Conservation (phyloP, 1,140 invertebrate genomes). For the Aleiodes sp. region DNA sequence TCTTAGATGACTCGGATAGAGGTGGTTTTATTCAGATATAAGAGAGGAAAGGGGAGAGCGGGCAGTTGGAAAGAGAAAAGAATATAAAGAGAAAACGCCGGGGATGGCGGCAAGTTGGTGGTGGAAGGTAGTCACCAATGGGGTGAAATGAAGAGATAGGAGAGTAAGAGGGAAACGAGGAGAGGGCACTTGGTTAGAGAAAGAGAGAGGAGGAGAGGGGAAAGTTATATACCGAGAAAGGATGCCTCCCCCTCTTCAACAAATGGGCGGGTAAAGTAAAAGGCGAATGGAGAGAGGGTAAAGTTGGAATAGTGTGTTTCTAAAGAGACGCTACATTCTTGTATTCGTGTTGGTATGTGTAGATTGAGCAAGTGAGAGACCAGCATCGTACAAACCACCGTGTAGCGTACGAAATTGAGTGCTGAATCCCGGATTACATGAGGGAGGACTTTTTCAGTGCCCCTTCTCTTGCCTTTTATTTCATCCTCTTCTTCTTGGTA, state of each 20-base stretch:
- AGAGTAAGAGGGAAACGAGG: constrained; percentile 22
- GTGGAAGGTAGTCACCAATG: constrained; percentile 25
- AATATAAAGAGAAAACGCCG: constrained; percentile 2
- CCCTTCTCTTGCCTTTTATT: not conserved
- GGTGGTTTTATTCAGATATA: constrained; percentile 1
- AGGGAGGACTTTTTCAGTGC: not conserved
- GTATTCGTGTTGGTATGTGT: not conserved
- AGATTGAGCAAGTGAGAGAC: not conserved
- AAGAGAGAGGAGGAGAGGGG: constrained; percentile 1
- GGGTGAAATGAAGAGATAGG: constrained; percentile 36
- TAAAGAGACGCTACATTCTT: constrained; percentile 32
- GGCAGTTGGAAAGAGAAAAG: constrained; percentile 13
- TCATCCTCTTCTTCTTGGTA: too few species aligned
- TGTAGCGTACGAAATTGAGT: constrained; percentile 67
- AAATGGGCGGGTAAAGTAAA: constrained; percentile 25
- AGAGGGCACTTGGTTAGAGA: not conserved
- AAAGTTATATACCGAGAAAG: not conserved
- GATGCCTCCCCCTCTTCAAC: not conserved
- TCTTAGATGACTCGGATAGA: not conserved
- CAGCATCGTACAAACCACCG: constrained; percentile 53
- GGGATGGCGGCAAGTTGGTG: constrained; percentile 5
- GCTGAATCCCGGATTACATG: constrained; percentile 65
- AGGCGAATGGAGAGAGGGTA: constrained; percentile 17
- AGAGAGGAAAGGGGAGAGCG: not conserved
- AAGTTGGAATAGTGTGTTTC: constrained; percentile 20